phyloP scores from a whole-genome alignment of 2,888 invertebrate genomes.

The Eilema depressum region DNA sequence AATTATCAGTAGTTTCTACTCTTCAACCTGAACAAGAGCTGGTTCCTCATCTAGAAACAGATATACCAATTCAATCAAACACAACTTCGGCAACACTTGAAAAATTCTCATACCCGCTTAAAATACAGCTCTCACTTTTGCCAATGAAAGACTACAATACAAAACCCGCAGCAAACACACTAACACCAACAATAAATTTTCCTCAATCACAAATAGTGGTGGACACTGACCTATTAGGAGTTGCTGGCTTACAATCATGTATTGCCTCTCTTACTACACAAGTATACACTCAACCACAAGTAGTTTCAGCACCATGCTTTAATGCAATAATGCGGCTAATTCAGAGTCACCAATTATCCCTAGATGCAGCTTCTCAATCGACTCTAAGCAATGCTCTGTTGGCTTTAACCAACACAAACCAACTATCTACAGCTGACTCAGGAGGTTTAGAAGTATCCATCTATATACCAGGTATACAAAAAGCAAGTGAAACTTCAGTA shows the following conservation, averaged over 20 bases:
- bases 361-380: background rate
- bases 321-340: background rate
- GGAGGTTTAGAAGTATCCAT: background rate
- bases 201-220: background rate
- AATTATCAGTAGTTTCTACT: background rate
- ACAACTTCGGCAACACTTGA: background rate
- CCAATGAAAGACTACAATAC: background rate
- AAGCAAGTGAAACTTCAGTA: background rate
- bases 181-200: background rate
- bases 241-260: background rate
- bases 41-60: background rate
- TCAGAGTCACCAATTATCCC: background rate
- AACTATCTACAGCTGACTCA: background rate
- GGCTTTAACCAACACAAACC: background rate
- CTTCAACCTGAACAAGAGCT: constrained; percentile 3
- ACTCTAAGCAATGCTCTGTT: background rate
- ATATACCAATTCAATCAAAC: background rate
- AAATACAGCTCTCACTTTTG: background rate
- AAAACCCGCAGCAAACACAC: background rate
- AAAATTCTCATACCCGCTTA: background rate
- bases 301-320: background rate
- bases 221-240: background rate
- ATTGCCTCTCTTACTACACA: background rate
- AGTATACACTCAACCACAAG: background rate
- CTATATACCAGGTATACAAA: background rate